Evolutionary conservation across 2,888 invertebrate genomes (phyloP), one percentile per base, ranked within the genome.

Genomic region (Eupithecia subumbrata): DNA sequence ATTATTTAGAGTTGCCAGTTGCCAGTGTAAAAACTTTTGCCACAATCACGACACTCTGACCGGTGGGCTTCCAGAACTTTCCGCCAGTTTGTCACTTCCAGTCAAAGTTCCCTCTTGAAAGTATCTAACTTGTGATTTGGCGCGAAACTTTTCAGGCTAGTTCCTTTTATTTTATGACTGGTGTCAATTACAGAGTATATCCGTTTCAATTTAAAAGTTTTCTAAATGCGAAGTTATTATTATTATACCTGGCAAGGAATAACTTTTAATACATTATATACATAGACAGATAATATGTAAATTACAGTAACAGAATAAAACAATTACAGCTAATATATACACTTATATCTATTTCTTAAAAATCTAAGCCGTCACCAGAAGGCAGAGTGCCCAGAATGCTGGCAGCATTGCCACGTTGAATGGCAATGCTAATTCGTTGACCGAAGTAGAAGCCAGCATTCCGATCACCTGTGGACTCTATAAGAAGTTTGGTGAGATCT

Each of bases 121-220:
- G 82, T 70, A 77, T 69, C 66, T 75, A 75, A 84, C 76, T 76
- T 76, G 66, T 73, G 73, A 76, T 73, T 73, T 82, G 80, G 81
- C 83, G 82, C 80, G 71, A 83, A 86, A 88, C 81, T 88, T 88
- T 79, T 67, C 69, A 64, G 80, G 77, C 72, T 77, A 73, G 76
- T 81, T 81, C 80, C 83, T 87, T 86, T 86, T 85, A 82, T 84
- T 86, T 85, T 86, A 87, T 87, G 88, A 88, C 82, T 82, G 85
- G 85, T 88, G 86, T 87, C 87, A 87, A 88, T 88, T 87, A 87
- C 85, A 82, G 82, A 81, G 82, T 84, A 83, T 85, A 84, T 86
- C 87, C 84, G 85, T 85, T 84, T 83, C 85, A 82, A 76, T 74
- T 80, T 71, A 73, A 80, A 77, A 79, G 80, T 83, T 85, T 81